Conservation (phyloP, 2,888 invertebrate genomes). For the Diplolepis rosae region DNA sequence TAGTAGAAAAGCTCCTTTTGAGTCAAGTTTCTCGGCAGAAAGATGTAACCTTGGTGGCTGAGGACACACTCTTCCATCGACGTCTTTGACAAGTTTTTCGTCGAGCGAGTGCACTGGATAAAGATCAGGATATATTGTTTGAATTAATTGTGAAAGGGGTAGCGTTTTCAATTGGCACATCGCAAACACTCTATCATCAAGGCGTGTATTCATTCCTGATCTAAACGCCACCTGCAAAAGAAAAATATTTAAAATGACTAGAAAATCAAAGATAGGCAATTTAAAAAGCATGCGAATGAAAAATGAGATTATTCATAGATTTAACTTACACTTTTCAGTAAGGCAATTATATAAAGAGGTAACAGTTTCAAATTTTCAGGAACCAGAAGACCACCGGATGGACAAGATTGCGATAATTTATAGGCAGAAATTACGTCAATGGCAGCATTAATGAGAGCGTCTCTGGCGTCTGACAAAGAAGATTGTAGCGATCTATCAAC, state of each 20-base stretch:
- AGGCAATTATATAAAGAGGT: conserved; percentile 90
- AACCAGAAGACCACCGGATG: conserved; percentile 80
- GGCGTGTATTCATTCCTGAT: conserved; percentile 88
- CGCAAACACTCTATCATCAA: conserved; percentile 94
- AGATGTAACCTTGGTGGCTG: conserved; percentile 89
- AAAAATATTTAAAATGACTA: conserved; percentile 1
- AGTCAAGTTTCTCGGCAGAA: conserved; percentile 89
- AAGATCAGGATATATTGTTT: conserved; percentile 92
- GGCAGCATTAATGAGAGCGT: conserved; percentile 96
- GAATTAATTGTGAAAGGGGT: conserved; percentile 87
- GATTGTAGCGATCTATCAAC: conserved; percentile 92
- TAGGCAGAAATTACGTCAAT: conserved; percentile 90
- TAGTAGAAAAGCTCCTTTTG: conserved; percentile 91
- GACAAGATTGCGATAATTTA: conserved; percentile 77
- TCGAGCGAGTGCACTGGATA: conserved; percentile 89
- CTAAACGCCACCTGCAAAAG: conserved; percentile 87
- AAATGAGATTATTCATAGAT: background rate
- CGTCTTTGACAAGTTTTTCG: conserved; percentile 73
- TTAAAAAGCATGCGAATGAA: background rate
- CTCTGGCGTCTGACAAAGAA: conserved; percentile 93
- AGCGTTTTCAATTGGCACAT: conserved; percentile 95
- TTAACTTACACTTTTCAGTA: conserved; percentile 86
- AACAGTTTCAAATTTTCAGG: conserved; percentile 87
- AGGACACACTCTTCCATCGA: conserved; percentile 74
- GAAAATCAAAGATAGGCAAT: background rate